phyloP scores from a whole-genome alignment of 2,113 vertebrate species.

The Mus musculus region DNA sequence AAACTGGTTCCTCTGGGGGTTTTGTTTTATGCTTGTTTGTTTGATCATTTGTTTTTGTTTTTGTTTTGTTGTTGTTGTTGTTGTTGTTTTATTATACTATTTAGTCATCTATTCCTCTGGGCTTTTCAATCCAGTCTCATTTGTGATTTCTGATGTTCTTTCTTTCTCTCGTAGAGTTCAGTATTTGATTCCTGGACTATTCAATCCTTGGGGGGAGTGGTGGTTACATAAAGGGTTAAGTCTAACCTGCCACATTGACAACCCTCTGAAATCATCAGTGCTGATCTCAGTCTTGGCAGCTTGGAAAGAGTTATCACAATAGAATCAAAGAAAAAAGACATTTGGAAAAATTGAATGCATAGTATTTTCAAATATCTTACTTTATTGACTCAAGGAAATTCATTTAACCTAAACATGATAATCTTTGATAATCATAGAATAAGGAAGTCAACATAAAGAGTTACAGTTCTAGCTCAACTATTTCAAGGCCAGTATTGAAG shows the following conservation, averaged over 20 bases:
- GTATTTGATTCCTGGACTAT: not conserved
- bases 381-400: not conserved
- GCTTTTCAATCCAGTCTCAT: not conserved
- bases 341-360: conserved; percentile 19
- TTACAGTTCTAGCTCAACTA: not conserved
- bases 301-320: not conserved
- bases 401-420: not conserved
- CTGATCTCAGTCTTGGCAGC: not conserved
- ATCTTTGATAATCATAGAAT: not conserved
- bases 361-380: not conserved
- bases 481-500: not conserved
- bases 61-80: not conserved
- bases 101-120: not conserved
- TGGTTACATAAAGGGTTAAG: not conserved
- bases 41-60: not conserved
- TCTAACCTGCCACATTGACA: not conserved
- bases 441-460: not conserved
- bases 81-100: too few species aligned
- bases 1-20: not conserved
- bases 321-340: not conserved
- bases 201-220: too few species aligned
- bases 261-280: not conserved
- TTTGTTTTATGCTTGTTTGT: not conserved
- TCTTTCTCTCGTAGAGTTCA: not conserved
- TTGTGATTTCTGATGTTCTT: not conserved